Evolutionary conservation across 2,888 invertebrate genomes (phyloP).

Genomic region (Andrena praecox): DNA sequence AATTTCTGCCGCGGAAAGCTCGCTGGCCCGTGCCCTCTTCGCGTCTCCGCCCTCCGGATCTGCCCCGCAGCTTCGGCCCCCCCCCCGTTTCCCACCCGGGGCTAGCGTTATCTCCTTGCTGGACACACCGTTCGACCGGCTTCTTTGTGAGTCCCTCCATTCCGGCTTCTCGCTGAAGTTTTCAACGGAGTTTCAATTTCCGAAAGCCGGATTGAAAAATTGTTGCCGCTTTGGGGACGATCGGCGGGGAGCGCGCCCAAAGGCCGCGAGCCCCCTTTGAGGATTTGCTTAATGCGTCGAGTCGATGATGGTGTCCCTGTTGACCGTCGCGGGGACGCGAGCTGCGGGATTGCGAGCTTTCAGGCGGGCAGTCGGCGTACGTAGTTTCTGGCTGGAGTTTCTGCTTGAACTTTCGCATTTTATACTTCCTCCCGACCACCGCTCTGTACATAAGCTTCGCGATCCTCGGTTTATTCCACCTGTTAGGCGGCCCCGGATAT

Average conservation of each 20-base stretch:
- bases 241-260: not conserved
- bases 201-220: conserved; percentile 46
- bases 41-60: not conserved
- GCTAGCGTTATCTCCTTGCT: conserved; percentile 47
- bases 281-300: conserved; percentile 42
- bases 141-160: conserved; percentile 25
- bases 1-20: conserved; percentile 55
- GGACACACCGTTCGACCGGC: conserved; percentile 31
- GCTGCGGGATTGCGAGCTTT: not conserved
- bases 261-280: conserved; percentile 17
- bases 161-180: conserved; percentile 9
- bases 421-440: no score
- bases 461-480: no score
- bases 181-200: conserved; percentile 41
- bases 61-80: not conserved
- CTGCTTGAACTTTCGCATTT: no score
- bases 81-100: not conserved
- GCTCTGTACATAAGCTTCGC: no score
- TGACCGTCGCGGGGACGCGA: not conserved
- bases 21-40: conserved; percentile 8
- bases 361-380: no score
- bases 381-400: no score
- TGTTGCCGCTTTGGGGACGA: conserved; percentile 44
- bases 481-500: no score
- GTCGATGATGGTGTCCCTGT: not conserved